phyloP scores from a whole-genome alignment of 1,140 invertebrate genomes.

The Cotesia glomerata region DNA sequence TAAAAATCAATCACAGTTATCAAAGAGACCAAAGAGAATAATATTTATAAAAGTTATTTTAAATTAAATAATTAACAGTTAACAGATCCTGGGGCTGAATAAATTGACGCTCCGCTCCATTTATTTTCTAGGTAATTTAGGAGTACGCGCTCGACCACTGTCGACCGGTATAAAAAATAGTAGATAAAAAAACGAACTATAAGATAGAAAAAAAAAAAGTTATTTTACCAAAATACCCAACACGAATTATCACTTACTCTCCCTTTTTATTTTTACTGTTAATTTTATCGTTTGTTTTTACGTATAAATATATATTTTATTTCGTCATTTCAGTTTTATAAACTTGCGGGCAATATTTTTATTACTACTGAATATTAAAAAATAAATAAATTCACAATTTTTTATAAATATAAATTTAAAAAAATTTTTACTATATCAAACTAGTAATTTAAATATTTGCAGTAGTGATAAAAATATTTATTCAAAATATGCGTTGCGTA shows the following conservation, averaged over 20 bases:
- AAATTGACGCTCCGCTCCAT: constrained; percentile 10
- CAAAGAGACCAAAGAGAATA: constrained; percentile 1
- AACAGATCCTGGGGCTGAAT: constrained; percentile 1
- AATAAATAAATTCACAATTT: no score
- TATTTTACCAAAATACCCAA: background rate
- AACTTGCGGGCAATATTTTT: no score
- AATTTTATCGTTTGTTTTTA: constrained; percentile 13
- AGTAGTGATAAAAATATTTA: background rate
- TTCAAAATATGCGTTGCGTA: constrained; percentile 9
- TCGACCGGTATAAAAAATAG: background rate
- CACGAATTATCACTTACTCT: constrained; percentile 22
- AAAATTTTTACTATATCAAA: no score
- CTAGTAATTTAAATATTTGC: no score
- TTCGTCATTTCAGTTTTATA: background rate
- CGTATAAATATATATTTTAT: background rate
- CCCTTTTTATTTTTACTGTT: constrained; percentile 21
- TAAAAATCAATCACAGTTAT: constrained; percentile 3
- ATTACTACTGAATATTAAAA: no score
- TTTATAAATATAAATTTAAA: no score
- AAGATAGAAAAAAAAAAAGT: background rate
- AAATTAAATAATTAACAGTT: background rate
- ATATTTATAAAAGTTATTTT: background rate
- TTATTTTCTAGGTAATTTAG: constrained; percentile 22
- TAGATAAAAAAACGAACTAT: no score
- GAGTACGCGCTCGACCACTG: constrained; percentile 8